A percentile compares a stretch with the other conserved stretches of the same genome.
phyloP scores from a whole-genome alignment of 2,888 invertebrate species.

The Parnassius orleans region DNA sequence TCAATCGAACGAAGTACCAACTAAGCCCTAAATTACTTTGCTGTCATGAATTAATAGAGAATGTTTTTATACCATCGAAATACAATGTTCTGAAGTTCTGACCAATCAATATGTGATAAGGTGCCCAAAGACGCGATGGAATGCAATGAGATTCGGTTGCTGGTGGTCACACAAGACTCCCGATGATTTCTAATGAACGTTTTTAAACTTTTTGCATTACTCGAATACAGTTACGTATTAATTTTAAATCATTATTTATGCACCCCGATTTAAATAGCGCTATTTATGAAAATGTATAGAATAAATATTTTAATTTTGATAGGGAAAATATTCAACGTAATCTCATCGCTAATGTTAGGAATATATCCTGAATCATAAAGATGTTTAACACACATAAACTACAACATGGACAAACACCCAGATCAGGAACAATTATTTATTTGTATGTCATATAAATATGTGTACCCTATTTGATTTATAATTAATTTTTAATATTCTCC shows the following conservation, averaged over 20 bases:
- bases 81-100: slow-evolving; percentile 21
- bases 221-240: slow-evolving; percentile 12
- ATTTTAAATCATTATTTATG: slow-evolving; percentile 13
- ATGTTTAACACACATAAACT: too few relatives aligned
- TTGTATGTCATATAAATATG: too few relatives aligned
- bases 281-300: too few relatives aligned
- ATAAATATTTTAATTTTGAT: too few relatives aligned
- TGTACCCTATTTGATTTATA: too few relatives aligned
- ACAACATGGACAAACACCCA: too few relatives aligned
- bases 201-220: slow-evolving; percentile 21
- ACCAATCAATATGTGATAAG: slow-evolving; percentile 32
- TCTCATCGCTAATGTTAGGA: too few relatives aligned
- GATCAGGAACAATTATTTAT: too few relatives aligned
- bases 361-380: too few relatives aligned
- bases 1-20: slow-evolving; percentile 6
- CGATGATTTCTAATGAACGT: slow-evolving; percentile 24
- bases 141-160: slow-evolving; percentile 16
- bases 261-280: not conserved
- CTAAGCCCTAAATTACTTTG: slow-evolving; percentile 19
- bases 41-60: slow-evolving; percentile 13
- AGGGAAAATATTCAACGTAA: too few relatives aligned
- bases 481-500: too few relatives aligned
- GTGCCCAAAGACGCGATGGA: slow-evolving; percentile 29
- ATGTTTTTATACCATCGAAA: slow-evolving; percentile 17
- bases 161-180: slow-evolving; percentile 17